A percentile compares a stretch with the other conserved stretches of the same genome.
These are phyloP conservation scores for Ophiothrix spiculata DNA, from an alignment of 35 echinoderm and acorn worm species.

Conservation along the genomic window DNA sequence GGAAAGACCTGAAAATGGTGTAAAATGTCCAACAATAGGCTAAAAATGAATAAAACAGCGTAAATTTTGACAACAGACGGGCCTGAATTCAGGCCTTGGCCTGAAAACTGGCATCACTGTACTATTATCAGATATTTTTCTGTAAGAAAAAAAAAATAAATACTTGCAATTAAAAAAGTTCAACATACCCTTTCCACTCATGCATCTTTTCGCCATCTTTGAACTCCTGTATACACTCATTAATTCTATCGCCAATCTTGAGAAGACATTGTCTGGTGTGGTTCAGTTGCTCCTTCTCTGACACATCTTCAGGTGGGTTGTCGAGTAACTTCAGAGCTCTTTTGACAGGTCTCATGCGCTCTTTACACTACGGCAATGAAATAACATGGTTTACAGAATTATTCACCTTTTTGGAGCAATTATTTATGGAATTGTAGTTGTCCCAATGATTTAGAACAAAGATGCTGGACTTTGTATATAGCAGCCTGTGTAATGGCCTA, in stretches of 20 bases:
- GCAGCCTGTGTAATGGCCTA: too few species aligned
- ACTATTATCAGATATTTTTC: not conserved
- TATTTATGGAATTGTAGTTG: too few species aligned
- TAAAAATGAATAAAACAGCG: too few species aligned
- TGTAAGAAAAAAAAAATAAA: not conserved
- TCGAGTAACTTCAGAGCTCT: slow-evolving; percentile 85
- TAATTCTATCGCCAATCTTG: slow-evolving; percentile 94
- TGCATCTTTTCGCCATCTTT: slow-evolving; percentile 86
- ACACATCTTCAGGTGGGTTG: slow-evolving; percentile 95
- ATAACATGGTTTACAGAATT: too few species aligned
- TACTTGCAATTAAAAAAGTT: too few species aligned
- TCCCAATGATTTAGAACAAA: too few species aligned
- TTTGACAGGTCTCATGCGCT: slow-evolving; percentile 94
- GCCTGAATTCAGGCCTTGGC: too few species aligned
- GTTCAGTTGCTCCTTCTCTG: slow-evolving; percentile 94
- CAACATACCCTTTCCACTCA: slow-evolving; percentile 94
- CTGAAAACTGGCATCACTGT: not conserved
- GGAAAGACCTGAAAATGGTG: too few species aligned
- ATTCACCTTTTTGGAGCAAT: too few species aligned
- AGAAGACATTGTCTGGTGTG: slow-evolving; percentile 96
- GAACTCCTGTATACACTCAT: slow-evolving; percentile 83
- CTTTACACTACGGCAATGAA: slow-evolving; percentile 99
- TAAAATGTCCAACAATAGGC: too few species aligned
- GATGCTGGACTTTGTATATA: too few species aligned
- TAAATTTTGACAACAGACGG: too few species aligned